phyloP scores from a whole-genome alignment of 35 echinoderm and acorn worm genomes.

The Diadema setosum region DNA sequence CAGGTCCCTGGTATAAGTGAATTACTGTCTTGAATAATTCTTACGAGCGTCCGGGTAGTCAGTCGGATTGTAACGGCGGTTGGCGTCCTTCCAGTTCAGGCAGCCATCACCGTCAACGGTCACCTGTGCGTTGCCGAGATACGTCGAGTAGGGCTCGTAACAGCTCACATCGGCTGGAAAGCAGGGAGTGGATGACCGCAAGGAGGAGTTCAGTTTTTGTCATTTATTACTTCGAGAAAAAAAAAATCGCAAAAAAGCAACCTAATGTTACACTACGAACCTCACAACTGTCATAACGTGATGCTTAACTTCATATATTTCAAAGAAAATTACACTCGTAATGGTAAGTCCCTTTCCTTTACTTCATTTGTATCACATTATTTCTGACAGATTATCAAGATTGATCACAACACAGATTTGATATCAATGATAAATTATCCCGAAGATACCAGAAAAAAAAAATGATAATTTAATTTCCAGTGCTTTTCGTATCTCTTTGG shows the following conservation, averaged over 20 bases:
- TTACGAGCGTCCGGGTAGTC: conserved; percentile 50
- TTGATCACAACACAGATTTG: too few relatives aligned
- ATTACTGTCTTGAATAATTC: background rate
- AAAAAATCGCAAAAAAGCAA: background rate
- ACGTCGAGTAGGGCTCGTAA: background rate
- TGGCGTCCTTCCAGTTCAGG: conserved; percentile 31
- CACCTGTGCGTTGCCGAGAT: conserved; percentile 28
- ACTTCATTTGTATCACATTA: too few relatives aligned
- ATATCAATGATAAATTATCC: too few relatives aligned
- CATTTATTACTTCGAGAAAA: background rate
- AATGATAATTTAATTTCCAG: too few relatives aligned
- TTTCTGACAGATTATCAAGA: too few relatives aligned
- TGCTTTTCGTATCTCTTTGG: too few relatives aligned
- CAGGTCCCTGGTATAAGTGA: background rate
- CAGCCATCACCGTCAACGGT: conserved; percentile 51
- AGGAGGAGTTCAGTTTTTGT: background rate
- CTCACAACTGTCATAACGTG: background rate
- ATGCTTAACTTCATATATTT: background rate
- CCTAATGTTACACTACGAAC: background rate
- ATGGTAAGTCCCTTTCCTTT: too few relatives aligned
- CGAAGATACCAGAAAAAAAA: too few relatives aligned
- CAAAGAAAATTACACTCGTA: background rate
- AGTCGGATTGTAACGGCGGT: conserved; percentile 28
- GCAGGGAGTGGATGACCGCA: background rate
- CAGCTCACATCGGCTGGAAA: background rate